These are phyloP conservation scores for Lophura nycthemera DNA, from an alignment of 2,113 vertebrate genomes.

Conservation along the genomic window DNA sequence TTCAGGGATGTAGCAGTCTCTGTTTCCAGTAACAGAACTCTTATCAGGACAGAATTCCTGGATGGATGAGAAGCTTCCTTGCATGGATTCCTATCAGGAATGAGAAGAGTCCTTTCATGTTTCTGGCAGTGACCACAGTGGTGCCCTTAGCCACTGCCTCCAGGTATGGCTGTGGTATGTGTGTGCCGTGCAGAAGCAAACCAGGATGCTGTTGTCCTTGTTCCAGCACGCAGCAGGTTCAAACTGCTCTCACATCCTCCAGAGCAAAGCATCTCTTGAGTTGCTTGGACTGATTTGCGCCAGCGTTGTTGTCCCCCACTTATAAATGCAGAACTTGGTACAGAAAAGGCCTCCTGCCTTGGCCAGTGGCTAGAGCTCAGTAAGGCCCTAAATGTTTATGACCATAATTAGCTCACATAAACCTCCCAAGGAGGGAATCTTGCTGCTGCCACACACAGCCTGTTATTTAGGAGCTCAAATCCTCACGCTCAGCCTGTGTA, in stretches of 20 bases:
- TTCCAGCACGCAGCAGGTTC: fast-evolving
- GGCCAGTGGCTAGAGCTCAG: neutral
- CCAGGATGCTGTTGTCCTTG: neutral
- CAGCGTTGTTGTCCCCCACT: neutral
- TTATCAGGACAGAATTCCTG: neutral
- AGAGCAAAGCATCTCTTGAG: neutral
- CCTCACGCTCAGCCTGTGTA: neutral
- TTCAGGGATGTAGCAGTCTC: neutral
- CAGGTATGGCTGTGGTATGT: neutral
- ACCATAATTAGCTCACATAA: constrained; percentile 20
- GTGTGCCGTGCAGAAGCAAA: fast-evolving
- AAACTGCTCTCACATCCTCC: neutral
- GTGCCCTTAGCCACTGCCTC: neutral
- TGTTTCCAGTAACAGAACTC: neutral
- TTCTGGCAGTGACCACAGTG: neutral
- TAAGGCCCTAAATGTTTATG: constrained; percentile 29
- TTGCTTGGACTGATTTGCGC: neutral
- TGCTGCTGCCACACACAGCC: neutral
- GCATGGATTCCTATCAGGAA: neutral
- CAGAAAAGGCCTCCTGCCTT: neutral
- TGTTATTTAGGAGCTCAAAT: neutral
- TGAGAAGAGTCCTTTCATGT: neutral
- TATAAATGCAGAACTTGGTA: neutral
- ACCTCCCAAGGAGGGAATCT: constrained; percentile 39
- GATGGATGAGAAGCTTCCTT: neutral